Conservation (phyloP, 30 jellyfish, hydroid and myxozoan species). For the Phacellophora camtschatica region DNA sequence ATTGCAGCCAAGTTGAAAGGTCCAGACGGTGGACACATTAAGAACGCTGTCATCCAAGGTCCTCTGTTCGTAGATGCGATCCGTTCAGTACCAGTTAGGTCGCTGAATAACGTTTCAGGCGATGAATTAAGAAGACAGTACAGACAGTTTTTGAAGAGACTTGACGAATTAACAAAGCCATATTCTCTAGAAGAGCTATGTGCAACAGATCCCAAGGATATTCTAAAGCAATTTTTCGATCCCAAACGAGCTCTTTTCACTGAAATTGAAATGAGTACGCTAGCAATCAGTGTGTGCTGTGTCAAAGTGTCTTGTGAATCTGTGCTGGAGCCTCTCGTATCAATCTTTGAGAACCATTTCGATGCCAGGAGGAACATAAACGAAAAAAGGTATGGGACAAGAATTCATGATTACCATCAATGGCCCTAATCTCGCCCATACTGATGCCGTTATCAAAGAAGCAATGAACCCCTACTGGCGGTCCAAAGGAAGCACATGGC, state of each 20-base stretch:
- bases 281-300: not conserved
- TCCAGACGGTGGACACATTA: too few relatives aligned
- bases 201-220: not conserved
- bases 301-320: not conserved
- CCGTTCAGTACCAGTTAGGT: too few relatives aligned
- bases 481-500: constrained; percentile 15
- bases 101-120: too few relatives aligned
- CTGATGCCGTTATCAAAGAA: constrained; percentile 31
- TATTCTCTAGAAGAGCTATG: not conserved
- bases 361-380: not conserved
- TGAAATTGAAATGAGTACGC: not conserved
- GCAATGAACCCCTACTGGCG: constrained; percentile 28
- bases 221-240: not conserved
- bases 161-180: not conserved
- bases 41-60: too few relatives aligned
- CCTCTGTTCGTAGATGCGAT: too few relatives aligned
- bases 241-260: not conserved
- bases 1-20: too few relatives aligned
- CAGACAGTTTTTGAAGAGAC: too few relatives aligned
- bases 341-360: not conserved
- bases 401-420: constrained; percentile 7
- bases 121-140: too few relatives aligned
- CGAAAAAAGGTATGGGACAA: not conserved
- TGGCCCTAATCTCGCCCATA: constrained; percentile 35
- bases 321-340: not conserved